Conservation (phyloP, 2,113 vertebrate genomes). For the Madoqua kirkii region DNA sequence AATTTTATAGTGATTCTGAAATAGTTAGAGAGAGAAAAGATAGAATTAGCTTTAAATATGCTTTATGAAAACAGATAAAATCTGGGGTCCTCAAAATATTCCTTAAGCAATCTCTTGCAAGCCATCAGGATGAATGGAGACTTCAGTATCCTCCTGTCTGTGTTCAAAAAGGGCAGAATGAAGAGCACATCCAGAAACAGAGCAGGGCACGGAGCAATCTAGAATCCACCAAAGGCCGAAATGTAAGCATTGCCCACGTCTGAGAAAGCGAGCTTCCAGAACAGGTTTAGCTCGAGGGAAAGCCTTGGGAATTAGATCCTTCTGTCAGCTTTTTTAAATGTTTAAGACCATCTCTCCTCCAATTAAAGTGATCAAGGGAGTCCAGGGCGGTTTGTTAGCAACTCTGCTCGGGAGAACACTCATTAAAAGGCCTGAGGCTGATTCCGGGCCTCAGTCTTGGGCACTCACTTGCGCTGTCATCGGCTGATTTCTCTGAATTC, state of each 20-base stretch:
- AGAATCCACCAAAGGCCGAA: constrained; percentile 61
- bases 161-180: constrained; percentile 51
- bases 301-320: constrained; percentile 58
- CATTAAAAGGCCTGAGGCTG: constrained; percentile 47
- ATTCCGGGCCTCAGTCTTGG: not conserved
- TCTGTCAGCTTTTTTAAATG: constrained; percentile 73
- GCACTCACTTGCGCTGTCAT: constrained; percentile 43
- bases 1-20: constrained; percentile 58
- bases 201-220: constrained; percentile 39
- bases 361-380: constrained; percentile 74
- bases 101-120: constrained; percentile 22
- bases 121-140: constrained; percentile 43
- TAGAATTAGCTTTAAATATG: constrained; percentile 42
- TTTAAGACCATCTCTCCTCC: constrained; percentile 71
- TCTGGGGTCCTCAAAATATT: not conserved
- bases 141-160: constrained; percentile 28
- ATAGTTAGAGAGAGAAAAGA: constrained; percentile 49
- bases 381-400: constrained; percentile 15
- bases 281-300: constrained; percentile 66
- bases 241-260: not conserved
- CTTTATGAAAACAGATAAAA: constrained; percentile 54
- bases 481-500: constrained; percentile 22
- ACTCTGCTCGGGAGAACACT: constrained; percentile 33
- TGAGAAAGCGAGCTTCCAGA: constrained; percentile 39
- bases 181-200: constrained; percentile 66